Base-by-base conservation (phyloP, 2,888 invertebrate species). In the Ennomos fuscantarius region DNA sequence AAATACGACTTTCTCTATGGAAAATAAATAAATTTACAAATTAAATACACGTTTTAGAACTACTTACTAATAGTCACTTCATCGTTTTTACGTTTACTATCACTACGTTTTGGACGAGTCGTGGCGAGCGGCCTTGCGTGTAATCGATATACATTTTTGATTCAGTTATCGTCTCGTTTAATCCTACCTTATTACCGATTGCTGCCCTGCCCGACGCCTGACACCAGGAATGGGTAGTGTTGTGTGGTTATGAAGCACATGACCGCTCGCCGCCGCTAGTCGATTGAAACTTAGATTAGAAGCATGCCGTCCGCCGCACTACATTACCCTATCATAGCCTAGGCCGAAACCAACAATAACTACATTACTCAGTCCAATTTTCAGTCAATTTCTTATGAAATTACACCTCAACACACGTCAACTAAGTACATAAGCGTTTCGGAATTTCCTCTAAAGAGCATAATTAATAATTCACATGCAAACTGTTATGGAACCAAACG, bases 21-120 rank as follows among this genome's bases (percentile, higher is more conserved):
- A 91, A 90, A 91, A 90, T 89, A 88, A 86, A 89, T 89, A 90
- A 91, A 92, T 91, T 89, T 91, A 91, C 91, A 91, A 86, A 88
- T 89, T 88, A 91, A 82, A 88, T 91, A 91, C 90, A 89, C 85
- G 85, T 88, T 87, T 83, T 84, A 85, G 75, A 81, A 75, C 84
- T 87, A 87, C 76, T 79, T 81, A 82, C 85, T 88, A 86, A 83
- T 87, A 89, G 89, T 89, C 88, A 89, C 86, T 84, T 86, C 84
- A 72, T 79, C 82, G 79, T 79, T 82, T 75, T 82, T 76, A 79
- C 73, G 72, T 79, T 81, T 87, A 6, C 24, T 24, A 88, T 86
- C 86, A 88, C 88, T 90, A 87, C 77, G 70, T 76, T 82, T 74
- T 78, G 75, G 75, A 75, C 76, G 73, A 73, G 70, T 68, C 70